Percentiles rank a stretch among this genome's conserved stretches.
These are phyloP conservation scores for Drosophila imparisetae DNA, from an alignment of 2,888 invertebrate species.

Conservation along the genomic window DNA sequence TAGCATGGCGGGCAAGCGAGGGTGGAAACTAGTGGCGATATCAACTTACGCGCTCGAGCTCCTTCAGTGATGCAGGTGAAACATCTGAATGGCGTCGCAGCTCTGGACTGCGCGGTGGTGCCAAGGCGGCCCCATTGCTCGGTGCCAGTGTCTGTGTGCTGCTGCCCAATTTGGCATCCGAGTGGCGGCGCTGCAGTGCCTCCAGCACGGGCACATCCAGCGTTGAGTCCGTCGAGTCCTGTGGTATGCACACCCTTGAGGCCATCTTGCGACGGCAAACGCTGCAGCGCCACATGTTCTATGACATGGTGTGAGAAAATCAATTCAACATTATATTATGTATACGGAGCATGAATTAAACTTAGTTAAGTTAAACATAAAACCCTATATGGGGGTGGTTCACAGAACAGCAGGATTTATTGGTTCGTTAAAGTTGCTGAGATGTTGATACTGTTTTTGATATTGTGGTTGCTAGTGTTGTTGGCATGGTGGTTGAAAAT, in stretches of 20 bases:
- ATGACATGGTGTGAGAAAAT: conserved; percentile 43
- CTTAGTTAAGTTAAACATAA: conserved; percentile 35
- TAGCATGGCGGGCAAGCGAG: background rate
- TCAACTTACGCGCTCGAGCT: conserved; percentile 91
- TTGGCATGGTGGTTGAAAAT: conserved; percentile 50
- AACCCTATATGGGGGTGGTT: conserved; percentile 55
- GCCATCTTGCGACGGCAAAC: conserved; percentile 94
- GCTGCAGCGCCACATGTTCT: conserved; percentile 94
- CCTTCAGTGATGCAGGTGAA: conserved; percentile 93
- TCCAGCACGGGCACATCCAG: conserved; percentile 92
- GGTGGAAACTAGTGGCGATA: background rate
- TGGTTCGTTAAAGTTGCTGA: conserved; percentile 44
- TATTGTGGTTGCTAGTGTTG: conserved; percentile 18
- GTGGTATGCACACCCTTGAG: conserved; percentile 90
- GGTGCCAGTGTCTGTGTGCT: conserved; percentile 85
- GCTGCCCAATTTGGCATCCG: conserved; percentile 89
- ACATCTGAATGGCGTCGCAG: conserved; percentile 93
- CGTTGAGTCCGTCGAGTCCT: conserved; percentile 93
- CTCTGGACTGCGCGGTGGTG: conserved; percentile 94
- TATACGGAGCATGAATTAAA: conserved; percentile 58
- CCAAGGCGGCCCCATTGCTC: conserved; percentile 87
- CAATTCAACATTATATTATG: conserved; percentile 41
- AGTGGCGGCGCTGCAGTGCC: conserved; percentile 91
- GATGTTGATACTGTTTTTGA: background rate
- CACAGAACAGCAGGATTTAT: conserved; percentile 47